A percentile compares a stretch with the other conserved stretches of the same genome.
Evolutionary conservation across 2,113 vertebrate species (phyloP).

Genomic region (Microcebus jonahi): DNA sequence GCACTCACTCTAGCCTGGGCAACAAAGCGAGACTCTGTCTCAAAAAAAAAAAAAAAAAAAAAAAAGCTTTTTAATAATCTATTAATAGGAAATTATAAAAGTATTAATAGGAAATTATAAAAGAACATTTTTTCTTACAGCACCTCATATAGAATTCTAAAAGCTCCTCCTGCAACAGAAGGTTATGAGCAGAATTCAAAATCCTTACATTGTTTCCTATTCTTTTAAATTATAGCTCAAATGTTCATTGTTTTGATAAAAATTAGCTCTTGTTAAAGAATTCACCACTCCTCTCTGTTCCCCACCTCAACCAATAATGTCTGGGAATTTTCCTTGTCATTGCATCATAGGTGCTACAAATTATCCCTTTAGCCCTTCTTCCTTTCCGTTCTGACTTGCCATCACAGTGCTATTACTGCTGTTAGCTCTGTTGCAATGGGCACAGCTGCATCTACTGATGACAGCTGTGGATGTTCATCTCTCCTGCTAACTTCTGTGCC

Average conservation of each 20-base stretch:
- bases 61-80: no score
- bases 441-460: background rate
- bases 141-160: background rate
- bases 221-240: background rate
- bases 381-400: background rate
- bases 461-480: background rate
- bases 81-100: background rate
- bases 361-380: background rate
- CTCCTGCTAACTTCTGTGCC: background rate
- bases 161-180: background rate
- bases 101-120: background rate
- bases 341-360: accelerated
- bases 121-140: background rate
- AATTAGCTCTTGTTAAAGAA: background rate
- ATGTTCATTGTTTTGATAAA: background rate
- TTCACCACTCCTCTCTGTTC: background rate
- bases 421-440: no score
- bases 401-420: background rate
- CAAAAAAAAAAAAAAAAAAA: no score
- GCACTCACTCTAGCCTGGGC: no score
- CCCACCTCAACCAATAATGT: background rate
- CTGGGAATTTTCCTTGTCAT: background rate
- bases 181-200: background rate
- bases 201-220: background rate
- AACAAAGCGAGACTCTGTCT: no score